phyloP scores from a whole-genome alignment of 2,888 invertebrate genomes.

The Drosophila ezoana region DNA sequence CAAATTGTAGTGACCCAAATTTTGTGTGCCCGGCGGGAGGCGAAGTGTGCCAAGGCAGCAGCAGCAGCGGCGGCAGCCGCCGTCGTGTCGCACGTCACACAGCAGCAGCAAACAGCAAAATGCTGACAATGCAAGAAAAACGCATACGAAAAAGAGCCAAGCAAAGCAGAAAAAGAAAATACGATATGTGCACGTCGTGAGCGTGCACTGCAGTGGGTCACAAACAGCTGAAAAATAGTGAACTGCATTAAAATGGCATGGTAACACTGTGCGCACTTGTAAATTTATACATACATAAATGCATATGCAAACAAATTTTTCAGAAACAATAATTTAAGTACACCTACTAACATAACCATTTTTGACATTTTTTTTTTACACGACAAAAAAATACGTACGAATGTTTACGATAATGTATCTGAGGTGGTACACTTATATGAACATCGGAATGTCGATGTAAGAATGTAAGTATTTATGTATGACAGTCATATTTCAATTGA shows the following conservation, averaged over 20 bases:
- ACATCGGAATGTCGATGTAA: background rate
- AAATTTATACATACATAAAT: constrained; percentile 1
- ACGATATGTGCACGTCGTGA: constrained; percentile 59
- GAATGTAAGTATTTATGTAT: constrained; percentile 22
- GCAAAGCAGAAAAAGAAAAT: constrained; percentile 38
- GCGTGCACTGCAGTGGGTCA: constrained; percentile 44
- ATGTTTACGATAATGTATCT: too few relatives aligned
- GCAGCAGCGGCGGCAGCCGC: constrained; percentile 43
- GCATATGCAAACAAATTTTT: too few relatives aligned
- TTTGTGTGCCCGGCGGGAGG: constrained; percentile 55
- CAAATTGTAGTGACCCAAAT: constrained; percentile 81
- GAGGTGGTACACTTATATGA: constrained; percentile 1
- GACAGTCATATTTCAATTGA: constrained; percentile 75
- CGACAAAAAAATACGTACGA: too few relatives aligned
- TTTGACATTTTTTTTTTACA: too few relatives aligned
- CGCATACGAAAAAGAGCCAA: constrained; percentile 65
- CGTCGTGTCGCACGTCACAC: constrained; percentile 36
- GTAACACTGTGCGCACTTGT: constrained; percentile 41
- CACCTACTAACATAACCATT: too few relatives aligned
- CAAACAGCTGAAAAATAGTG: constrained; percentile 9
- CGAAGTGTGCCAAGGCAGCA: constrained; percentile 81
- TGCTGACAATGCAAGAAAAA: constrained; percentile 79
- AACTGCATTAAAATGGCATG: constrained; percentile 3
- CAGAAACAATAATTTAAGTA: too few relatives aligned
- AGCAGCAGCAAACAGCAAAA: constrained; percentile 41